phyloP scores from a whole-genome alignment of 2,888 invertebrate genomes.

The Lepas anatifera region DNA sequence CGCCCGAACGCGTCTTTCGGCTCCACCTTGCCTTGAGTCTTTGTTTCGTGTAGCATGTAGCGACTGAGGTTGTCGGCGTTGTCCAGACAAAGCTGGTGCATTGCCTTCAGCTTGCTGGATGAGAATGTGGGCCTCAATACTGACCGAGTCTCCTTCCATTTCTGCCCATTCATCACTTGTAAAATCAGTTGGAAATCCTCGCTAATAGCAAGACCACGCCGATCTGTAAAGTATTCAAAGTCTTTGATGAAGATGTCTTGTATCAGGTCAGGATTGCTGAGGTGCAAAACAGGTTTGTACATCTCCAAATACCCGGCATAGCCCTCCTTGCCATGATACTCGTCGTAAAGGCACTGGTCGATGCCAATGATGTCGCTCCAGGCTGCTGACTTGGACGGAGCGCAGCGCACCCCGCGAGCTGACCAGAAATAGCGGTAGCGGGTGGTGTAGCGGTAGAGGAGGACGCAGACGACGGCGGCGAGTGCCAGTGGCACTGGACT shows the following conservation, averaged over 20 bases:
- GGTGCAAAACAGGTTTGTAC: neutral
- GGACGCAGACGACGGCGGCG: too few species aligned
- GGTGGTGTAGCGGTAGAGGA: too few species aligned
- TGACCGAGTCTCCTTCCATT: conserved; percentile 50
- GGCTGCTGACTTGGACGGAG: too few species aligned
- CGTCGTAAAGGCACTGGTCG: neutral
- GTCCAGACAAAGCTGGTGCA: neutral
- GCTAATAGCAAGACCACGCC: neutral
- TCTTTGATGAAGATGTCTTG: neutral
- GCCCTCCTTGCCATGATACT: neutral
- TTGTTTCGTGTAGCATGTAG: neutral
- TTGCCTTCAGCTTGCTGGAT: conserved; percentile 50
- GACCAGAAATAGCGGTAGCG: too few species aligned
- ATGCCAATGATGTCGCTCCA: neutral
- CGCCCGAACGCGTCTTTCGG: conserved; percentile 45
- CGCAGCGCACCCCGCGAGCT: too few species aligned
- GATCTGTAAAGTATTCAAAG: neutral
- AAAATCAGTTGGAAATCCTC: neutral
- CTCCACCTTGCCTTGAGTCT: conserved; percentile 30
- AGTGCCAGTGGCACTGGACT: too few species aligned
- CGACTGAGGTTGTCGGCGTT: neutral
- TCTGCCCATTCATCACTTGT: conserved; percentile 33
- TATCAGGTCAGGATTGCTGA: neutral
- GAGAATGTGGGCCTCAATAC: conserved; percentile 54
- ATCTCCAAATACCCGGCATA: neutral